Percentiles rank a stretch among this genome's conserved stretches.
phyloP scores from a whole-genome alignment of 2,113 vertebrate genomes.

The Psilopsiagon aurifrons region DNA sequence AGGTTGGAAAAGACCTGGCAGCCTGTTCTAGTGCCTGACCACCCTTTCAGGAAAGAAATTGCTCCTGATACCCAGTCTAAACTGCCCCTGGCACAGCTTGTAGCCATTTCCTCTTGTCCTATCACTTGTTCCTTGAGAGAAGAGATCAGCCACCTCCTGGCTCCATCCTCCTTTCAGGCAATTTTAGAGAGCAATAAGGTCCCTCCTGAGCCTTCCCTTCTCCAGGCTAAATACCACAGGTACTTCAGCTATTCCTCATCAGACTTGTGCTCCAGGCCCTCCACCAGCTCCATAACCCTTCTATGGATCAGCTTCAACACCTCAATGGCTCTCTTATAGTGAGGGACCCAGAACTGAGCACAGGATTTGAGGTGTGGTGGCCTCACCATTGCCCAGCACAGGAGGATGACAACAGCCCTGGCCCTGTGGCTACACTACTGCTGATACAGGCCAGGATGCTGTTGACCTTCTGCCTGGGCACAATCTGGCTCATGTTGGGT shows the following conservation, averaged over 20 bases:
- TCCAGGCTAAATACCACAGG: fast-evolving
- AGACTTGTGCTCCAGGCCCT: background rate
- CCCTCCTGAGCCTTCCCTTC: background rate
- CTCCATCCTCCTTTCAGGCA: background rate
- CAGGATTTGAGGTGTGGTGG: fast-evolving
- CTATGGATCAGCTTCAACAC: fast-evolving
- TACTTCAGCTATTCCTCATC: fast-evolving
- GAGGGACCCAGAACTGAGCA: background rate
- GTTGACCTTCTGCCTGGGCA: background rate
- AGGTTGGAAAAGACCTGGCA: background rate
- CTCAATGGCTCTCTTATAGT: background rate
- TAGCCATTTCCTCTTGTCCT: background rate
- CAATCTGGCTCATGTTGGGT: background rate
- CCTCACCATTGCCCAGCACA: fast-evolving
- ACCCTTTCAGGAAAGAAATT: background rate
- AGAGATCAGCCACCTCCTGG: fast-evolving
- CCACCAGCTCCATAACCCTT: fast-evolving
- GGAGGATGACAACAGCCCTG: fast-evolving
- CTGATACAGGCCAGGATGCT: background rate
- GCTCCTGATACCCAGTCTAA: background rate
- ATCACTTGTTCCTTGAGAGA: background rate
- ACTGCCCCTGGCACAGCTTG: background rate
- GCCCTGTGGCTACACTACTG: background rate
- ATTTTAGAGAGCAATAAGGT: background rate
- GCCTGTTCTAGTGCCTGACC: background rate